Conservation (phyloP, 2,113 vertebrate genomes). For the Caranx melampygus region DNA sequence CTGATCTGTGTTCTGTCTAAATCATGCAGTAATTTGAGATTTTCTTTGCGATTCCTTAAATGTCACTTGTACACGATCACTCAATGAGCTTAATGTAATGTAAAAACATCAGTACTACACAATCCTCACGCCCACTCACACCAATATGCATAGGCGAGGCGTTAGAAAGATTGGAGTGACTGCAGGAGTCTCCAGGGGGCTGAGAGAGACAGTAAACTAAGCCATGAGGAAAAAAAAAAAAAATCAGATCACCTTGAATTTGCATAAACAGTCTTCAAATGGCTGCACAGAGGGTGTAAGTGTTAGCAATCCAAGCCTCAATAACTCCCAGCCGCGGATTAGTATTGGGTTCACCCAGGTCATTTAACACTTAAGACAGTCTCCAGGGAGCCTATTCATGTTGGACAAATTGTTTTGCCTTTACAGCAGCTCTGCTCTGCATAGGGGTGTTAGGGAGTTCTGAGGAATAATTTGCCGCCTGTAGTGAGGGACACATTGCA, state of each 20-base stretch:
- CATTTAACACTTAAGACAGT: slow-evolving; percentile 83
- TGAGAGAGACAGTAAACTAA: slow-evolving; percentile 73
- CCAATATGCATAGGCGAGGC: slow-evolving; percentile 12
- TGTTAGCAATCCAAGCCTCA: slow-evolving; percentile 75
- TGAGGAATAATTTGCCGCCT: slow-evolving; percentile 81
- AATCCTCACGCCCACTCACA: slow-evolving; percentile 39
- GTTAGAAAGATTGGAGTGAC: slow-evolving; percentile 61
- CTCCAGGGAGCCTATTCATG: slow-evolving; percentile 79
- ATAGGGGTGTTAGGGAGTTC: slow-evolving; percentile 69
- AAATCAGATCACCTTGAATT: slow-evolving; percentile 85
- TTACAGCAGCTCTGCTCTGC: slow-evolving; percentile 67
- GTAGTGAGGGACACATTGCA: slow-evolving; percentile 69
- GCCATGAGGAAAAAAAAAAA: slow-evolving; percentile 81
- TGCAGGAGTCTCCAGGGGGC: slow-evolving; percentile 72
- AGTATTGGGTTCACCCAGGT: slow-evolving; percentile 81
- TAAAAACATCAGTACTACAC: slow-evolving; percentile 48
- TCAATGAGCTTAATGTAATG: slow-evolving; percentile 35
- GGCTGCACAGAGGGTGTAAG: slow-evolving; percentile 72
- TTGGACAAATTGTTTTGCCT: slow-evolving; percentile 84
- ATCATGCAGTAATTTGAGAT: slow-evolving; percentile 41
- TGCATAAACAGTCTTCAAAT: slow-evolving; percentile 83
- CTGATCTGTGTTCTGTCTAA: slow-evolving; percentile 18
- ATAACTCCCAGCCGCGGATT: slow-evolving; percentile 79
- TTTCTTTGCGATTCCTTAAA: slow-evolving; percentile 6
- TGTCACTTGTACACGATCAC: slow-evolving; percentile 23